Conservation (phyloP, 2,797 vertebrate genomes). For the Enteromius mattozi region DNA sequence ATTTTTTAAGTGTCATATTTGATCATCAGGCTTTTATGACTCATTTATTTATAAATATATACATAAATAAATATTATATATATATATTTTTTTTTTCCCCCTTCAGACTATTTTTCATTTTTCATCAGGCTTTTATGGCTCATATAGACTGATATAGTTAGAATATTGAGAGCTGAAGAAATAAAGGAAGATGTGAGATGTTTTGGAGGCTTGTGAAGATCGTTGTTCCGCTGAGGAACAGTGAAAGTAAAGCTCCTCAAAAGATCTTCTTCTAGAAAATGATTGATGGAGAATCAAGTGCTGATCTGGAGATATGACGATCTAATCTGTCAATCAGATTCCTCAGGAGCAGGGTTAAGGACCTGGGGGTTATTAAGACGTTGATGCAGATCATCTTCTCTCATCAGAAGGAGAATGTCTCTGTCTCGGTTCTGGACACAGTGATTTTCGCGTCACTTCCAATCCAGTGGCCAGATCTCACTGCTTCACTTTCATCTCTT, state of each 20-base stretch:
- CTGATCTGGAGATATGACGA: background rate
- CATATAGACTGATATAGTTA: background rate
- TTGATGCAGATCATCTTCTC: conserved; percentile 57
- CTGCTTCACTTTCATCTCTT: conserved; percentile 43
- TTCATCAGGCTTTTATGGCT: background rate
- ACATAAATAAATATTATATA: too few relatives aligned
- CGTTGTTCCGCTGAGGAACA: background rate
- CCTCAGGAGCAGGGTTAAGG: background rate
- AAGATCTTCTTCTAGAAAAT: background rate
- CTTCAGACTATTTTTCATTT: too few relatives aligned
- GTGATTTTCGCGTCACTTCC: conserved; percentile 79
- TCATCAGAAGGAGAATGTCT: conserved; percentile 53
- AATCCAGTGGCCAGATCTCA: conserved; percentile 71
- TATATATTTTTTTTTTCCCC: too few relatives aligned
- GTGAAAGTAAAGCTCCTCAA: background rate
- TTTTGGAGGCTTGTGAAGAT: background rate
- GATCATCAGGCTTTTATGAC: background rate
- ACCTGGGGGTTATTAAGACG: conserved; percentile 39
- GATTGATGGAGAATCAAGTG: background rate
- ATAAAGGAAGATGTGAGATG: background rate
- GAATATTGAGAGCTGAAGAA: background rate
- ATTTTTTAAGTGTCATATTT: background rate
- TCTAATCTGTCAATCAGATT: background rate
- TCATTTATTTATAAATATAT: too few relatives aligned
- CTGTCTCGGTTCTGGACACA: conserved; percentile 70